These are phyloP conservation scores for Parazoanthus darwini DNA, from an alignment of 92 coral and sea anemone genomes.

Conservation along the genomic window DNA sequence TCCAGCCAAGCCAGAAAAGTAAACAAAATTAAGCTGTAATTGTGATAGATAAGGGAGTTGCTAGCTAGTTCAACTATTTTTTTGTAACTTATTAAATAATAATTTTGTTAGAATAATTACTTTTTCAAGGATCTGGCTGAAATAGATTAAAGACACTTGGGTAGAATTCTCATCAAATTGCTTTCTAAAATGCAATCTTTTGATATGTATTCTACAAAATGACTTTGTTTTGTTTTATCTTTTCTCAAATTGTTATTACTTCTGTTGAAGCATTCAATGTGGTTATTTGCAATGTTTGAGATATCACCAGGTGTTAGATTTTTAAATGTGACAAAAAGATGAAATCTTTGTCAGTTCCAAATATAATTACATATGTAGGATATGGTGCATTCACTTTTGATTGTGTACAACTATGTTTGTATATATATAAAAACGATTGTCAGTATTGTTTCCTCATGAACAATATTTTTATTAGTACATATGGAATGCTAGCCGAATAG, in stretches of 20 bases:
- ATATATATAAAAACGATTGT: neutral
- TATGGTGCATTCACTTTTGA: neutral
- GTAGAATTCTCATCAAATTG: neutral
- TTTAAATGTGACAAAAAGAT: neutral
- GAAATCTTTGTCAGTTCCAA: neutral
- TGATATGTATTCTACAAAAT: conserved; percentile 2
- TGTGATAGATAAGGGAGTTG: neutral
- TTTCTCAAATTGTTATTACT: neutral
- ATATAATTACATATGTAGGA: neutral
- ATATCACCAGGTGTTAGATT: neutral
- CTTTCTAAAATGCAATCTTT: neutral
- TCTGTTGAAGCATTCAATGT: neutral
- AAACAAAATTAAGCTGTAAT: neutral
- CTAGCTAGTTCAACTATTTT: neutral
- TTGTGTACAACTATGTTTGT: neutral
- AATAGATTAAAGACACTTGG: neutral
- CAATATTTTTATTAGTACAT: neutral
- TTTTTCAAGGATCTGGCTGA: neutral
- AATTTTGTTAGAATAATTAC: neutral
- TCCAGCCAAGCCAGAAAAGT: conserved; percentile 25
- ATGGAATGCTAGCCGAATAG: neutral
- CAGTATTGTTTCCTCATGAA: neutral
- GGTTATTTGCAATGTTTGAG: neutral
- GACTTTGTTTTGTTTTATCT: neutral
- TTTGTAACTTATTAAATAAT: no score